Percentiles rank a stretch among this genome's conserved stretches.
phyloP scores from a whole-genome alignment of 1,140 invertebrate genomes.

The Periplaneta americana region DNA sequence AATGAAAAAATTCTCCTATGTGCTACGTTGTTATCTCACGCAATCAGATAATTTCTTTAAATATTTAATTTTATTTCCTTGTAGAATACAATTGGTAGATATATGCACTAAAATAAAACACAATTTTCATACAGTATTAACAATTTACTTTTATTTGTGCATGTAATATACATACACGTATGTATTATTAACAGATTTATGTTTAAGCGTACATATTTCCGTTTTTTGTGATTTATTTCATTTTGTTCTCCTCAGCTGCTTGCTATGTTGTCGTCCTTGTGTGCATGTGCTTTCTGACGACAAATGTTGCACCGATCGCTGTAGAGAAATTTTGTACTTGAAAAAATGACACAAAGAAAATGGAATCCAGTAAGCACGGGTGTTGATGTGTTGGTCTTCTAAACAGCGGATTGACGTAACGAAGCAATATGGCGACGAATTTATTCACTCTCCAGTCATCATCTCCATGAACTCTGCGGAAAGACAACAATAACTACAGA shows the following conservation, averaged over 20 bases:
- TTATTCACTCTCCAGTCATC: constrained; percentile 72
- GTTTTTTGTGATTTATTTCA: no score
- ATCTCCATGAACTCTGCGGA: constrained; percentile 75
- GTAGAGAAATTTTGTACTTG: background rate
- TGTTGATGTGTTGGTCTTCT: background rate
- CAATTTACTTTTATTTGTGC: background rate
- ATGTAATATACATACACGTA: background rate
- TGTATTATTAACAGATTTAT: background rate
- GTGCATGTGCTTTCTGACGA: background rate
- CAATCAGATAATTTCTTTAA: no score
- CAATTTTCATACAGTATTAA: background rate
- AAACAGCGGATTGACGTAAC: background rate
- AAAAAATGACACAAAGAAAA: background rate
- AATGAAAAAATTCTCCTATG: no score
- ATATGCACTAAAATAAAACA: background rate
- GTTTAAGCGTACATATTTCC: background rate
- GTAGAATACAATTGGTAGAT: no score
- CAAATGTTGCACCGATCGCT: background rate
- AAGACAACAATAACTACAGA: constrained; percentile 26
- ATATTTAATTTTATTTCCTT: no score
- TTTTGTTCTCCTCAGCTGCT: background rate
- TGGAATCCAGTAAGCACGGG: background rate
- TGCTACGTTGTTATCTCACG: no score
- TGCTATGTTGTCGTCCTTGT: background rate
- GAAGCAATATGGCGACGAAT: background rate